Evolutionary conservation across 2,797 vertebrate genomes (phyloP).

Genomic region (Champsocephalus esox): DNA sequence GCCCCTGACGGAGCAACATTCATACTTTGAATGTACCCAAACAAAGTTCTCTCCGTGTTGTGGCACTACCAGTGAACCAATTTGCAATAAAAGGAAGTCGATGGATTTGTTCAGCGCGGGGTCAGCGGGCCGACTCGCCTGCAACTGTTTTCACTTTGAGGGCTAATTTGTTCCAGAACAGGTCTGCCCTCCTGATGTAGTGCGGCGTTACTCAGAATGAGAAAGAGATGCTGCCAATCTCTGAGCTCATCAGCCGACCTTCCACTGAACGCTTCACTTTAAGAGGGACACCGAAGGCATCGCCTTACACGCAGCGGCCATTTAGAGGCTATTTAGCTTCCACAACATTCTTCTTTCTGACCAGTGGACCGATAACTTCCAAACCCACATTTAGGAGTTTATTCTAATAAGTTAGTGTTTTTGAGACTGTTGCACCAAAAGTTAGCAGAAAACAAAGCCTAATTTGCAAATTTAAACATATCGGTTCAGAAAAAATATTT

Average conservation of each 20-base stretch:
- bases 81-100: constrained; percentile 15
- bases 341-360: too few relatives aligned
- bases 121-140: constrained; percentile 59
- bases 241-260: background rate
- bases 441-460: too few relatives aligned
- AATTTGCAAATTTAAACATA: too few relatives aligned
- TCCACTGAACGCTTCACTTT: too few relatives aligned
- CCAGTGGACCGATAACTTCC: too few relatives aligned
- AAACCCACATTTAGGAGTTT: too few relatives aligned
- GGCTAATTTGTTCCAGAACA: constrained; percentile 63
- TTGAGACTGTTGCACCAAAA: too few relatives aligned
- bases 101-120: constrained; percentile 32
- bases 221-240: constrained; percentile 57
- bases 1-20: background rate
- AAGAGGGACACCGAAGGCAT: too few relatives aligned
- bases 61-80: constrained; percentile 36
- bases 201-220: constrained; percentile 44
- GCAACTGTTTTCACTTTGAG: constrained; percentile 60
- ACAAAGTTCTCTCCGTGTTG: constrained; percentile 21
- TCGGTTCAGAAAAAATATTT: too few relatives aligned
- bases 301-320: too few relatives aligned
- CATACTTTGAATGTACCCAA: background rate
- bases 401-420: too few relatives aligned
- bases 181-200: constrained; percentile 67
- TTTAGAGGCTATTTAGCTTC: too few relatives aligned